phyloP scores from a whole-genome alignment of 2,113 vertebrate genomes.

The Poeciliopsis retropinna region DNA sequence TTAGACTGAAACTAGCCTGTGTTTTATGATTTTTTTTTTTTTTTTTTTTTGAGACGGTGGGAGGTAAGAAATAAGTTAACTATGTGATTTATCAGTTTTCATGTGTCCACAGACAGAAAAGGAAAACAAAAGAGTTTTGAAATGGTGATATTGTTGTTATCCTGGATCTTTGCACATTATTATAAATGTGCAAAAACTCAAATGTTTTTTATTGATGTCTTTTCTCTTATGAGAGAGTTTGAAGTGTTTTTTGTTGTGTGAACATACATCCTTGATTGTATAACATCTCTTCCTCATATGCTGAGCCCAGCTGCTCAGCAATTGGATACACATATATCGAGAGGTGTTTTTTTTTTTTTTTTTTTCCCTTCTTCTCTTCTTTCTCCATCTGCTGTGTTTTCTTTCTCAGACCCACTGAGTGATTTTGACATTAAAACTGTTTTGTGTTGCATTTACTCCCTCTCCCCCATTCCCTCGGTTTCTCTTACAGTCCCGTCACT shows the following conservation, averaged over 20 bases:
- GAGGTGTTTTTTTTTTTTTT: neutral
- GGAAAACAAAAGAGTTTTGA: neutral
- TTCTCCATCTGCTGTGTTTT: conserved; percentile 53
- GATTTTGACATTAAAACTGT: conserved; percentile 66
- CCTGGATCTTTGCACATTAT: neutral
- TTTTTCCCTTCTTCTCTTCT: conserved; percentile 18
- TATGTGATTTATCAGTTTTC: too few relatives aligned
- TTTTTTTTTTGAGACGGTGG: too few relatives aligned
- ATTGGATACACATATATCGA: neutral
- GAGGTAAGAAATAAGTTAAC: too few relatives aligned
- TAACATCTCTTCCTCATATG: conserved; percentile 2
- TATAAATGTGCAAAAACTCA: neutral
- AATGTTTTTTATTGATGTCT: neutral
- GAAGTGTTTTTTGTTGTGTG: neutral
- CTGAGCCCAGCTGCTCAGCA: conserved; percentile 12
- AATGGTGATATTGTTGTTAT: neutral
- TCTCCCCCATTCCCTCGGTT: conserved; percentile 25
- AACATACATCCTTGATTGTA: neutral
- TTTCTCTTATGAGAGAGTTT: neutral
- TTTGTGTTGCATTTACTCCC: conserved; percentile 62
- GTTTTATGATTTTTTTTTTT: too few relatives aligned
- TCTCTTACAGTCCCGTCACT: conserved; percentile 93
- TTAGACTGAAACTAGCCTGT: too few relatives aligned
- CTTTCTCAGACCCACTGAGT: conserved; percentile 33
- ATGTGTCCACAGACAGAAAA: too few relatives aligned